Base-by-base conservation (phyloP, 1,140 invertebrate species). In the Psix sp. region DNA sequence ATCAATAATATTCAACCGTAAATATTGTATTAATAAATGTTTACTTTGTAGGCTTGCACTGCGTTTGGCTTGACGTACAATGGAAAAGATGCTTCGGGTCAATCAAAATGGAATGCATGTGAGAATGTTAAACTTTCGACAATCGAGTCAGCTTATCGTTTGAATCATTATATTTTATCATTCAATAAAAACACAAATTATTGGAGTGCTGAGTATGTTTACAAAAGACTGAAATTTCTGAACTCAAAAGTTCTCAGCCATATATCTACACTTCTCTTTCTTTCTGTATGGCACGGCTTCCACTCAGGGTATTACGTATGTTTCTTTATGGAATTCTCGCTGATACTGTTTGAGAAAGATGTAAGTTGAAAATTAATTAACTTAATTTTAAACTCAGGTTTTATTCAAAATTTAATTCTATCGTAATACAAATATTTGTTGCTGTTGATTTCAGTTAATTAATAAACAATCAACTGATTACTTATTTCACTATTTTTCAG, bases 111-210 rank as follows among this genome's bases (percentile, higher is more conserved):
- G 95, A 90, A 96, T 78, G 95, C 93, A 5, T 95, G 94, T 80
- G 91, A 91, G 45, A 98, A 98, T 84, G 93, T 98, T 0, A 91
- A 94, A 74, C 77, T 98, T 0, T 77, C 84, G 17, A 86, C 91
- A 0, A 95, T 94, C 79, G 96, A 97, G 86, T 91, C 89, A 17
- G 91, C 93, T 3, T 92, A 91, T 1, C 92, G 92, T 35, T 95
- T 97, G 85, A 91, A 92, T 51, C 92, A 96, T 76, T 93, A 96
- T 76, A 95, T 98, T 39, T 86, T 91, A 52, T 94, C 94, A 7
- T 98, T 98, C 81, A 98, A 98, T 82, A 94, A 93, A 39, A 97
- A 97, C 79, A 98, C 97, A 0, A 98, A 98, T 86, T 88, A 92
- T 16, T 98, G 96, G 94, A 93, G 95, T 39, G 92, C 92, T 0